Evolutionary conservation across 2,888 invertebrate species (phyloP), one percentile per base, ranked within the genome.

Genomic region (Orthosia gracilis): DNA sequence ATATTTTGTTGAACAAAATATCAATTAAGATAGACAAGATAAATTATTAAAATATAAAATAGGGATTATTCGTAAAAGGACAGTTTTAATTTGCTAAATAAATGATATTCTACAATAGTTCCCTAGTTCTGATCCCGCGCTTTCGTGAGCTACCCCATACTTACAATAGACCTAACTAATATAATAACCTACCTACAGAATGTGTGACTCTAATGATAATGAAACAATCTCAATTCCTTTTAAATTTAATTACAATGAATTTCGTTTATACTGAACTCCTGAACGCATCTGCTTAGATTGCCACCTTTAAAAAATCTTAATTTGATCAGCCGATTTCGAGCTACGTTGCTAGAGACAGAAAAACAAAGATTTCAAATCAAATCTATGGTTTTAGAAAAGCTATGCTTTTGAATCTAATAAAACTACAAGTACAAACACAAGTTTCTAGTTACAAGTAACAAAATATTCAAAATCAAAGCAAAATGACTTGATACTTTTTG

Each of bases 111-210:
- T 84, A 82, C 84, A 70, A 78, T 83, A 82, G 67, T 74, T 85
- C 40, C 62, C 86, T 85, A 85, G 63, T 71, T 81, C 84, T 85
- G 85, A 81, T 85, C 85, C 86, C 85, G 78, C 81, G 79, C 85
- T 75, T 85, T 67, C 45, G 84, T 85, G 81, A 71, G 64, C 85
- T 85, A 85, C 81, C 76, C 85, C 85, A 69, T 85, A 79, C 52
- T 75, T 73, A 77, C 54, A 54, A 47, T 65, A 69, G 55, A 59
- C 72, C 73, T 85, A 81, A 64, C 66, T 82, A 69, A 65, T 73
- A 50, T 82, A 75, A 64, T 74, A 68, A 69, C 72, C 80, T 86
- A 86, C 52, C 76, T 82, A 80, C 65, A 71, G 69, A 74, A 66
- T 76, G 65, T 69, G 63, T 82, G 62, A 58, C 23, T 64, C 12